Percentiles rank a stretch among this genome's conserved stretches.
These are phyloP conservation scores for Drosophila kepulauana DNA, from an alignment of 1,140 invertebrate genomes.

Conservation along the genomic window DNA sequence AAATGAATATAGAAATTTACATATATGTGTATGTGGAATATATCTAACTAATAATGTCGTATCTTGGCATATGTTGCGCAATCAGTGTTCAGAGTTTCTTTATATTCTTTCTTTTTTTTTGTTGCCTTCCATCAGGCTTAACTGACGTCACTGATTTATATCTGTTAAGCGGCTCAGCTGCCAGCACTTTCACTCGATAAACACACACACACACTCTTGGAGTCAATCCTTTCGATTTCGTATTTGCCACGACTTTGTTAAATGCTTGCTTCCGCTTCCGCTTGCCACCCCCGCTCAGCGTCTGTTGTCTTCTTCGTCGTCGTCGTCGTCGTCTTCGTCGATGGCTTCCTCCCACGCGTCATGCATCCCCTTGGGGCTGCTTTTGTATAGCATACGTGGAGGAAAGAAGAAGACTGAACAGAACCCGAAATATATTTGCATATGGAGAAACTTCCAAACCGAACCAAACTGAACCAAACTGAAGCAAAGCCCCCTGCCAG, in stretches of 20 bases:
- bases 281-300: constrained; percentile 38
- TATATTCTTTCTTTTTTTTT: too few species aligned
- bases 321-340: too few species aligned
- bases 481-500: constrained; percentile 12
- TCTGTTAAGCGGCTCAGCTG: constrained; percentile 42
- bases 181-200: constrained; percentile 56
- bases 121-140: constrained; percentile 1
- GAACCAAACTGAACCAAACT: not conserved
- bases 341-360: not conserved
- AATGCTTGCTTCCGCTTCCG: constrained; percentile 68
- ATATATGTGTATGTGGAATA: too few species aligned
- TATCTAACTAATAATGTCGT: not conserved
- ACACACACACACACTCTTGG: constrained; percentile 6
- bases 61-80: not conserved
- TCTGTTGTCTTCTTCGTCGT: not conserved
- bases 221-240: constrained; percentile 60
- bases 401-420: constrained; percentile 10
- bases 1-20: too few species aligned
- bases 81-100: constrained; percentile 10
- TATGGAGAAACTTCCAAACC: constrained; percentile 41
- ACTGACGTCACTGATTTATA: constrained; percentile 69
- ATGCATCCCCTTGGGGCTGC: not conserved
- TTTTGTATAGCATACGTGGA: too few species aligned
- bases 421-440: constrained; percentile 56
- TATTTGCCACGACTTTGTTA: constrained; percentile 62